Evolutionary conservation across 2,797 vertebrate species (phyloP).

Genomic region (Trematomus bernacchii): DNA sequence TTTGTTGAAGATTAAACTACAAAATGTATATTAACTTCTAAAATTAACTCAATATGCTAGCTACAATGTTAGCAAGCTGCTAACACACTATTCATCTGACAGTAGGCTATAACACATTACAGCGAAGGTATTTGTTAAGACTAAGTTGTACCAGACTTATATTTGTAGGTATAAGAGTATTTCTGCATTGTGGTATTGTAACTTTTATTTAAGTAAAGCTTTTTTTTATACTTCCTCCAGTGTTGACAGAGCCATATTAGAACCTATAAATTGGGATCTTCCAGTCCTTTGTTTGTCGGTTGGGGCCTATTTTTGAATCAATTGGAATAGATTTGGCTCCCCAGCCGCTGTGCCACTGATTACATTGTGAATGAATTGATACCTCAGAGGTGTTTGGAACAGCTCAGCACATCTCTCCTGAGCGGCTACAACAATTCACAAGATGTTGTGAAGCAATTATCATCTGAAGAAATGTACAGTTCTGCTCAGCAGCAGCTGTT

Average conservation of each 20-base stretch:
- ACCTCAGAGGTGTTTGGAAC: constrained; percentile 2
- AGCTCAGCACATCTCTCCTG: constrained; percentile 21
- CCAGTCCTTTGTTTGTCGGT: not conserved
- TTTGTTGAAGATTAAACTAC: not conserved
- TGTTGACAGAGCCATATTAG: too few species aligned
- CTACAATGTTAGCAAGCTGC: not conserved
- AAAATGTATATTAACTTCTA: not conserved
- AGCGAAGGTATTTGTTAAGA: not conserved
- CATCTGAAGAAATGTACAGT: not conserved
- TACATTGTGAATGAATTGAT: constrained; percentile 6
- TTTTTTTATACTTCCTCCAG: too few species aligned
- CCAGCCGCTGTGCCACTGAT: not conserved
- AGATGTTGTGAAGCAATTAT: constrained; percentile 1
- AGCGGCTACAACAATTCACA: not conserved
- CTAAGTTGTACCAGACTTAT: not conserved
- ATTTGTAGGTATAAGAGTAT: not conserved
- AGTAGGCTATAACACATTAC: not conserved
- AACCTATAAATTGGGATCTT: too few species aligned
- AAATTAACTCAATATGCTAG: not conserved
- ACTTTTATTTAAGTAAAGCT: too few species aligned
- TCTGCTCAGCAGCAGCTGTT: not conserved
- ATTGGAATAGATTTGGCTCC: not conserved
- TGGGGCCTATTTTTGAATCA: not conserved
- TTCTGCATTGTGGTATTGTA: not conserved
- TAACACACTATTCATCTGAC: not conserved